A percentile compares a stretch with the other conserved stretches of the same genome.
Conservation (phyloP, 2,113 vertebrate genomes). For the Cyphotilapia sp. region DNA sequence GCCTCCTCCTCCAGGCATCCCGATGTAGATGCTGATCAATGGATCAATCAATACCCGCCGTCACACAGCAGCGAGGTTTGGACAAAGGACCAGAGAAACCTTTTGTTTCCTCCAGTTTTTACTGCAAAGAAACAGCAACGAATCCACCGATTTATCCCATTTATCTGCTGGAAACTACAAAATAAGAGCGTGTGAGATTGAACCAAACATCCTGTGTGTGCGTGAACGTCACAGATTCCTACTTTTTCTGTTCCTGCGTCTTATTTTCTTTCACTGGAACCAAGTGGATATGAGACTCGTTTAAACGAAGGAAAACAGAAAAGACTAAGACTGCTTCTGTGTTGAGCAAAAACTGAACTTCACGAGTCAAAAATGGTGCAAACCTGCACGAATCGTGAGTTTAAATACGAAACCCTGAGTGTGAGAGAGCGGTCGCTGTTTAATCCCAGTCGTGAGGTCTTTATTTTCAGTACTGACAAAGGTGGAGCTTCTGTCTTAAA, state of each 20-base stretch:
- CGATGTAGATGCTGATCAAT: slow-evolving; percentile 19
- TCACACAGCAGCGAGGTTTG: background rate
- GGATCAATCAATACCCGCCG: background rate
- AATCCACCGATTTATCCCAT: background rate
- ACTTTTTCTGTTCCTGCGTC: background rate
- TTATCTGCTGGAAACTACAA: background rate
- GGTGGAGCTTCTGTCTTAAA: background rate
- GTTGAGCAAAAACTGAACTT: background rate
- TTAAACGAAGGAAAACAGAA: background rate
- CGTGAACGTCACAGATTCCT: background rate
- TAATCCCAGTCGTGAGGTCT: background rate
- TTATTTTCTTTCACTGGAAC: background rate
- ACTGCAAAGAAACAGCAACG: background rate
- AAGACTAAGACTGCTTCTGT: too few relatives aligned
- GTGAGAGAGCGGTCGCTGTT: background rate
- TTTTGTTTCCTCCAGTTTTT: background rate
- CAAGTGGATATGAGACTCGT: background rate
- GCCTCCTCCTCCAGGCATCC: background rate
- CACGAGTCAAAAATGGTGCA: background rate
- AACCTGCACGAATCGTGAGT: background rate
- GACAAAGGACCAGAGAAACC: background rate
- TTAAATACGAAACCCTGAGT: background rate
- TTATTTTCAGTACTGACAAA: background rate
- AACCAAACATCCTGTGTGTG: background rate
- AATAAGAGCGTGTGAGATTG: background rate